Evolutionary conservation across 2,888 invertebrate species (phyloP).

Genomic region (Thyatira batis): DNA sequence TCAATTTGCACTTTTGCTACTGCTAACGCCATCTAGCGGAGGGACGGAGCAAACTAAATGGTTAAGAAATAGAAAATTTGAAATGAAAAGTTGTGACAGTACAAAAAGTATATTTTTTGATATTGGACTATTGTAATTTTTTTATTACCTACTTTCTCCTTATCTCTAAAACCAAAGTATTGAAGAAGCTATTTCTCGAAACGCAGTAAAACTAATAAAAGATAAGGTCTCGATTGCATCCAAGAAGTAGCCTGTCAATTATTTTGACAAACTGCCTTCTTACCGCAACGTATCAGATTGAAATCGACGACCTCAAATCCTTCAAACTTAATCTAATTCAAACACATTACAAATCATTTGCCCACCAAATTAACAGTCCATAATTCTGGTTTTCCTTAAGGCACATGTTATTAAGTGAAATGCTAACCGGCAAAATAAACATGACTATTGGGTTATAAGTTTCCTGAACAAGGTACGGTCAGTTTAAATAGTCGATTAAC

Average conservation of each 20-base stretch:
- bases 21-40: not conserved
- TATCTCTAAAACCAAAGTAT: too few relatives aligned
- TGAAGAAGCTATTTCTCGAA: too few relatives aligned
- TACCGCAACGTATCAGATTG: too few relatives aligned
- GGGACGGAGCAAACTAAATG: not conserved
- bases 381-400: slow-evolving; percentile 1
- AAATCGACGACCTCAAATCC: too few relatives aligned
- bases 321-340: not conserved
- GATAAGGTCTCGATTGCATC: too few relatives aligned
- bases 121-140: too few relatives aligned
- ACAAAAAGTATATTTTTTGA: too few relatives aligned
- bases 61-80: not conserved
- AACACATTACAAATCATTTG: not conserved
- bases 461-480: not conserved
- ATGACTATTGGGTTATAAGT: not conserved
- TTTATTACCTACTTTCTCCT: too few relatives aligned
- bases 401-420: not conserved
- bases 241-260: too few relatives aligned
- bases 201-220: too few relatives aligned
- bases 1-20: not conserved
- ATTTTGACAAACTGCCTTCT: too few relatives aligned
- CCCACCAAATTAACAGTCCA: not conserved
- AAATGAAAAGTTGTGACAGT: too few relatives aligned
- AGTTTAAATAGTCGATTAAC: slow-evolving; percentile 4
- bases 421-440: slow-evolving; percentile 2